These are phyloP conservation scores for Microchirus variegatus DNA, from an alignment of 2,797 vertebrate genomes.

Conservation along the genomic window DNA sequence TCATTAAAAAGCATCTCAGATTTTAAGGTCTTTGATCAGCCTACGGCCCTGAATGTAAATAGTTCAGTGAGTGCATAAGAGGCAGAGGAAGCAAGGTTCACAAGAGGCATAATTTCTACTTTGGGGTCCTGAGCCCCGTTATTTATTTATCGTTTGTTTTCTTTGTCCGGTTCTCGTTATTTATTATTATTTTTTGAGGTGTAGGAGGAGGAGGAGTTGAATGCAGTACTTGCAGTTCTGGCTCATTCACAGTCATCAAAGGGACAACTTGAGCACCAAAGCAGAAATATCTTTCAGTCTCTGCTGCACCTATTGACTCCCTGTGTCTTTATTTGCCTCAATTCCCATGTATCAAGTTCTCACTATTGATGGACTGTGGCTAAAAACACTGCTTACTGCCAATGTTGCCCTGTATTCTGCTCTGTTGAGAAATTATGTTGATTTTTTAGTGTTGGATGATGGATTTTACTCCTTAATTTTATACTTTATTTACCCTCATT, in stretches of 20 bases:
- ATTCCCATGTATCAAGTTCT: too few relatives aligned
- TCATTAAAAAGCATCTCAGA: constrained; percentile 51
- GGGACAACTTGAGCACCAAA: too few relatives aligned
- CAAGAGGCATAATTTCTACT: constrained; percentile 10
- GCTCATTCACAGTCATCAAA: too few relatives aligned
- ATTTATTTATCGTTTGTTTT: constrained; percentile 6
- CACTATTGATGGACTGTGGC: too few relatives aligned
- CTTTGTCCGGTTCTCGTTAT: not conserved
- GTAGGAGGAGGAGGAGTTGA: too few relatives aligned
- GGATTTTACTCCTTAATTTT: not conserved
- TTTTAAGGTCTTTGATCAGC: constrained; percentile 51
- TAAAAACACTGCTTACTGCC: not conserved
- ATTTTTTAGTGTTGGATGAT: too few relatives aligned
- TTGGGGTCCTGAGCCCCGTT: constrained; percentile 18
- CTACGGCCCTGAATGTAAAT: constrained; percentile 39
- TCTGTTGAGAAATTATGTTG: too few relatives aligned
- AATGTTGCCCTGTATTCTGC: not conserved
- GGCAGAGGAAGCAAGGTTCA: constrained; percentile 27
- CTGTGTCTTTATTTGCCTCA: too few relatives aligned
- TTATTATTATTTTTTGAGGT: not conserved
- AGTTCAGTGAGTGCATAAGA: constrained; percentile 22
- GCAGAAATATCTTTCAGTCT: too few relatives aligned
- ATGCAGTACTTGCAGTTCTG: too few relatives aligned
- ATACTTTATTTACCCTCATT: not conserved
- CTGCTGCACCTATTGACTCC: too few relatives aligned